Percentiles rank a stretch among this genome's conserved stretches.
These are phyloP conservation scores for Xestia xanthographa DNA, from an alignment of 2,888 invertebrate genomes.

Conservation along the genomic window DNA sequence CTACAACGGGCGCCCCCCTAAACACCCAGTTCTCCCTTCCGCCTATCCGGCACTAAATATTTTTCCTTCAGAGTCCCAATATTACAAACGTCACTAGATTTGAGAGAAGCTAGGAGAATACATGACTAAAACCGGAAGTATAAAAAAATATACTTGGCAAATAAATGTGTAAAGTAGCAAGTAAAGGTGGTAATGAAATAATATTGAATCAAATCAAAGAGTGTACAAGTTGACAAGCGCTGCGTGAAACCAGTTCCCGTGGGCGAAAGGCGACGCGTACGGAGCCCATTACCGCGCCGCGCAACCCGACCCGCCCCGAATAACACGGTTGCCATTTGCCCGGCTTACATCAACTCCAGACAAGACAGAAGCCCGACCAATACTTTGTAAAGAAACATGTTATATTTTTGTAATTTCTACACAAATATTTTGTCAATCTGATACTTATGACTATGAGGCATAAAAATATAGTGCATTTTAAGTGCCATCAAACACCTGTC, in stretches of 20 bases:
- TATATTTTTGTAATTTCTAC: background rate
- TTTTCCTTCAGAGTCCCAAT: constrained; percentile 77
- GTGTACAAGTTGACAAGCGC: constrained; percentile 69
- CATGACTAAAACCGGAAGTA: background rate
- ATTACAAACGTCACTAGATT: constrained; percentile 52
- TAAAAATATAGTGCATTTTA: constrained; percentile 24
- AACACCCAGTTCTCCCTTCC: constrained; percentile 83
- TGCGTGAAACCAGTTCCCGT: constrained; percentile 82
- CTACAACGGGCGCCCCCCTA: constrained; percentile 85
- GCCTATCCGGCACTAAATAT: constrained; percentile 84
- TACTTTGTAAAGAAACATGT: constrained; percentile 24
- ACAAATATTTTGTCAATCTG: constrained; percentile 14
- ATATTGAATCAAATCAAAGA: constrained; percentile 63
- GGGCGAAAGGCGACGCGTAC: constrained; percentile 77
- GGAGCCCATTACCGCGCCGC: constrained; percentile 63
- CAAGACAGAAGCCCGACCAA: constrained; percentile 51
- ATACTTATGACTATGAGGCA: constrained; percentile 11
- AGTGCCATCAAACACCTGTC: constrained; percentile 35
- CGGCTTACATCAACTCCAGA: constrained; percentile 58
- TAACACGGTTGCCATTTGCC: constrained; percentile 66
- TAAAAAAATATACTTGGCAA: background rate
- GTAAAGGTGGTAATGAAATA: constrained; percentile 62
- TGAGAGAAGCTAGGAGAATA: background rate
- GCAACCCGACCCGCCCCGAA: constrained; percentile 65
- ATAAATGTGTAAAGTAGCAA: constrained; percentile 24